Percentiles rank a stretch among this genome's conserved stretches.
These are phyloP conservation scores for Amphiprion percula DNA, from an alignment of 2,113 vertebrate genomes.

Conservation along the genomic window DNA sequence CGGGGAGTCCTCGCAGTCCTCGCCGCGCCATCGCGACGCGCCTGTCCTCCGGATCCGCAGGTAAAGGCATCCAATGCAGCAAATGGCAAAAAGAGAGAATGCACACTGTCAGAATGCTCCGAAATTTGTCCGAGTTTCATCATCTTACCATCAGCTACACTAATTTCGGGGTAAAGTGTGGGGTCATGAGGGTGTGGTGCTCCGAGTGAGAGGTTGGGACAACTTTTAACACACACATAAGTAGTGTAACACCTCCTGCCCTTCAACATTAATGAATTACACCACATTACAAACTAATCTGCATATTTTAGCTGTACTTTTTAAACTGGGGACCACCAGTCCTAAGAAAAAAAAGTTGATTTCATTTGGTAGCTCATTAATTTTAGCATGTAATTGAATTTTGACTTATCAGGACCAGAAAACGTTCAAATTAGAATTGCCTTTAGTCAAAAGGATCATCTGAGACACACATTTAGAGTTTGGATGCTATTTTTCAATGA, in stretches of 20 bases:
- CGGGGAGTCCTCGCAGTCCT: constrained; percentile 76
- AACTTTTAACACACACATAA: background rate
- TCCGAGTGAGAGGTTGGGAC: background rate
- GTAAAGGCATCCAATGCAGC: constrained; percentile 34
- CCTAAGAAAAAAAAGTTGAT: too few relatives aligned
- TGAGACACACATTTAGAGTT: background rate
- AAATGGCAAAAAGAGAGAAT: background rate
- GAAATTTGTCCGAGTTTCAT: background rate
- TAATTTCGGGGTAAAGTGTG: background rate
- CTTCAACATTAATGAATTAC: background rate
- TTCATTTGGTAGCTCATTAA: too few relatives aligned
- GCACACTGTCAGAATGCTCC: background rate
- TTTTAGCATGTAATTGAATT: too few relatives aligned
- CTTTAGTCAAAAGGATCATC: background rate
- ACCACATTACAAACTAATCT: background rate
- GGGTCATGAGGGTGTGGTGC: constrained; percentile 15
- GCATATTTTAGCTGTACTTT: background rate
- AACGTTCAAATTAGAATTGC: background rate
- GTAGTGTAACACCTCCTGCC: background rate
- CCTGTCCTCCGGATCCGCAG: constrained; percentile 76
- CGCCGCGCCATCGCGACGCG: constrained; percentile 60
- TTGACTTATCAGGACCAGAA: background rate
- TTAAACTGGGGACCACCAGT: background rate
- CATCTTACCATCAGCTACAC: background rate
- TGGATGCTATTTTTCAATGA: constrained; percentile 5